Percentiles rank a stretch among this genome's conserved stretches.
Evolutionary conservation across 2,888 invertebrate genomes (phyloP).

Genomic region (Troides helena): DNA sequence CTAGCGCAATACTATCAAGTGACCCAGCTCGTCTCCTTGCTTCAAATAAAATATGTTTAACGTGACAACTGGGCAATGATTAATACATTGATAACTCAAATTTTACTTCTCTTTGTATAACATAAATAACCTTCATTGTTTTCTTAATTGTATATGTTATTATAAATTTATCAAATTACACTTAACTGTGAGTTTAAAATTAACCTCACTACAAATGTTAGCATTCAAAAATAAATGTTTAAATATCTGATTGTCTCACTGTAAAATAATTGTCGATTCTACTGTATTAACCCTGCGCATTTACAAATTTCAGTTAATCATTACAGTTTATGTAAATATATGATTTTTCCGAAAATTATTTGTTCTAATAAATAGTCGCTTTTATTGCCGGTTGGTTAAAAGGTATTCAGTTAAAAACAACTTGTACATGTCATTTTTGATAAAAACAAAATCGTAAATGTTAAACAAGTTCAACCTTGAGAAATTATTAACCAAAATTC

Average conservation of each 20-base stretch:
- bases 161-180: neutral
- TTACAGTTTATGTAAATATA: conserved; percentile 10
- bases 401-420: neutral
- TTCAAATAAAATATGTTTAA: too few relatives aligned
- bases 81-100: neutral
- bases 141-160: neutral
- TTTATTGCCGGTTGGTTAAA: neutral
- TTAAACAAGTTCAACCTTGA: conserved; percentile 11
- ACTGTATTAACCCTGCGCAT: conserved; percentile 26
- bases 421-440: conserved; percentile 6
- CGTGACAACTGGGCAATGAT: neutral
- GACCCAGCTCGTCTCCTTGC: too few relatives aligned
- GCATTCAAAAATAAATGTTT: neutral
- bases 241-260: neutral
- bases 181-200: neutral
- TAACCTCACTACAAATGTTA: neutral
- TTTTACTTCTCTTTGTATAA: neutral
- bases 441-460: conserved; percentile 19
- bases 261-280: conserved; percentile 12
- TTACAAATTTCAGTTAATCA: conserved; percentile 16
- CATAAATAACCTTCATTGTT: neutral
- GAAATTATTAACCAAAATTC: conserved; percentile 16
- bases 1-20: too few relatives aligned
- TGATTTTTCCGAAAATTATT: neutral
- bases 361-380: conserved; percentile 4